phyloP scores from a whole-genome alignment of 2,888 invertebrate genomes.

The Yponomeuta evonymella region DNA sequence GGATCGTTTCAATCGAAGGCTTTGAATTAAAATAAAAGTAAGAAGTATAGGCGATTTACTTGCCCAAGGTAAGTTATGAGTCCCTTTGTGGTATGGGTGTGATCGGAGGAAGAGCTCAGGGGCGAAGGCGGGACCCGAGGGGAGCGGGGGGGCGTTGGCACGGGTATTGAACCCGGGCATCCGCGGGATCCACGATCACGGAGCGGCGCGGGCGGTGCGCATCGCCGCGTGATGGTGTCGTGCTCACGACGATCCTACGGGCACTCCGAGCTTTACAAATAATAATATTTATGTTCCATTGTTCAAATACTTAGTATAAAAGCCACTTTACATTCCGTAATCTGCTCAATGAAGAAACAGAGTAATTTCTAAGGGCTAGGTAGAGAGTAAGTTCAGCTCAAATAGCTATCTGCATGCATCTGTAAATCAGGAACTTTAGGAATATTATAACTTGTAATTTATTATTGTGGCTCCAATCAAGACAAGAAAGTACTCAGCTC shows the following conservation, averaged over 20 bases:
- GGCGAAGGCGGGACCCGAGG: slow-evolving; percentile 10
- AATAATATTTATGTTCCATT: slow-evolving; percentile 21
- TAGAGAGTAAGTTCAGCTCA: not conserved
- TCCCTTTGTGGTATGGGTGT: slow-evolving; percentile 15
- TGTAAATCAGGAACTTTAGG: not conserved
- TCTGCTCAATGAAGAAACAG: not conserved
- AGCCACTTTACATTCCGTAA: slow-evolving; percentile 14
- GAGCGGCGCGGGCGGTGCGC: slow-evolving; percentile 12
- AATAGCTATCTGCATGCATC: not conserved
- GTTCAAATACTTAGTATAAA: slow-evolving; percentile 18
- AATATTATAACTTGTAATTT: not conserved
- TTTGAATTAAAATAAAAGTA: slow-evolving; percentile 14
- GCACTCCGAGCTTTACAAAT: slow-evolving; percentile 20
- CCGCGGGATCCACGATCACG: slow-evolving; percentile 42
- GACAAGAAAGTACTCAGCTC: not conserved
- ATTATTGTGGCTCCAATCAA: not conserved
- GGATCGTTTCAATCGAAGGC: slow-evolving; percentile 14
- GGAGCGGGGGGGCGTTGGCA: slow-evolving; percentile 26
- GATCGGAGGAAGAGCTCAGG: slow-evolving; percentile 15
- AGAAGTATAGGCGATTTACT: slow-evolving; percentile 15
- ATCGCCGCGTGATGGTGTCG: slow-evolving; percentile 15
- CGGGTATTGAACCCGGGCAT: slow-evolving; percentile 67
- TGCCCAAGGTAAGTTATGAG: slow-evolving; percentile 17
- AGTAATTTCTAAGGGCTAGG: not conserved
- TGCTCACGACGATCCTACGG: slow-evolving; percentile 22